phyloP scores from a whole-genome alignment of 2,888 invertebrate genomes.

The Desoria tigrina region DNA sequence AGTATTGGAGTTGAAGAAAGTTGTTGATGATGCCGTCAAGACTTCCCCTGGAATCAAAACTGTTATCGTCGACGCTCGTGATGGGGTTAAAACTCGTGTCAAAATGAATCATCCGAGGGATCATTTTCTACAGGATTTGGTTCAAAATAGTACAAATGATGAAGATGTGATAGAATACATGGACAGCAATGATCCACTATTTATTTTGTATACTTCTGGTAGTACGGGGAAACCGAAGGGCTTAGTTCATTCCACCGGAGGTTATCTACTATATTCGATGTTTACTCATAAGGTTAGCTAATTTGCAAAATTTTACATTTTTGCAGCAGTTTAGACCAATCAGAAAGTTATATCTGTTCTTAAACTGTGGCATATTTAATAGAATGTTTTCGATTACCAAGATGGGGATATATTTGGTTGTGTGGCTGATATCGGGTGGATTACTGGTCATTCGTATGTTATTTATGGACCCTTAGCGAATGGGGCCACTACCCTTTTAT shows the following conservation, averaged over 20 bases:
- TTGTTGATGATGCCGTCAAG: conserved; percentile 58
- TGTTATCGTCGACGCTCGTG: conserved; percentile 58
- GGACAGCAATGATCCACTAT: conserved; percentile 60
- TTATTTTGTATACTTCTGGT: conserved; percentile 62
- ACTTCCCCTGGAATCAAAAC: conserved; percentile 57
- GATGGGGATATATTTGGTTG: conserved; percentile 59
- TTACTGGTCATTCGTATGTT: conserved; percentile 59
- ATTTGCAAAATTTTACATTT: background rate
- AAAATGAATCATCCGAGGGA: conserved; percentile 43
- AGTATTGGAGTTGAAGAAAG: conserved; percentile 58
- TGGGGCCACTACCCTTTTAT: conserved; percentile 60
- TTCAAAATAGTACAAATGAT: conserved; percentile 54
- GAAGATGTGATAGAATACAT: conserved; percentile 56
- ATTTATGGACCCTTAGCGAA: conserved; percentile 61
- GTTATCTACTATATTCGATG: conserved; percentile 59
- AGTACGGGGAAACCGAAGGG: conserved; percentile 62
- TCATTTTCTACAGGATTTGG: conserved; percentile 56
- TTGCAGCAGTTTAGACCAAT: background rate
- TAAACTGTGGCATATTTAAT: conserved; percentile 30
- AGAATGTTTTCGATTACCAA: conserved; percentile 59
- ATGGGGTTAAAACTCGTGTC: conserved; percentile 30
- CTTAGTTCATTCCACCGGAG: conserved; percentile 58
- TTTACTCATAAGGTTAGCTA: conserved; percentile 58
- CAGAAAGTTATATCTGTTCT: background rate
- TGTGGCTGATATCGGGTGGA: conserved; percentile 60